phyloP scores from a whole-genome alignment of 2,113 vertebrate species.

The Dipodomys ordii region DNA sequence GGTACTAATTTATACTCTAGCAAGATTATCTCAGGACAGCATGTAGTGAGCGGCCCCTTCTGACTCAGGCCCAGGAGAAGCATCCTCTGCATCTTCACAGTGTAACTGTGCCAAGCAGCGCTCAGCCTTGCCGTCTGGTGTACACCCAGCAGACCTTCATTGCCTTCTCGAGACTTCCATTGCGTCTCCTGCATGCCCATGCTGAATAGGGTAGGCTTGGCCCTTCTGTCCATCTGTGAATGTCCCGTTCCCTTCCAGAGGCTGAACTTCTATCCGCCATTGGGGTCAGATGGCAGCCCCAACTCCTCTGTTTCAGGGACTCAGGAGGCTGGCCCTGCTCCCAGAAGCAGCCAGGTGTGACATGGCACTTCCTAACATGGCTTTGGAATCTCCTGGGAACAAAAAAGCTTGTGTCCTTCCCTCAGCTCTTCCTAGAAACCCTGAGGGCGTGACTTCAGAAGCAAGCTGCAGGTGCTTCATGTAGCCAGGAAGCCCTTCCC shows the following conservation, averaged over 20 bases:
- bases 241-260: neutral
- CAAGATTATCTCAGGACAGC: neutral
- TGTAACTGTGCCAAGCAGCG: neutral
- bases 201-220: neutral
- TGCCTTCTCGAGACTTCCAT: no score
- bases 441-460: neutral
- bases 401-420: neutral
- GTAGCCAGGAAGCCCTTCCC: no score
- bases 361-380: neutral
- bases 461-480: neutral
- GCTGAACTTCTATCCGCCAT: no score
- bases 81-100: neutral
- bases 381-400: neutral
- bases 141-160: neutral
- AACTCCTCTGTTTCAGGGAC: neutral
- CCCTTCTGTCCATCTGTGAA: neutral
- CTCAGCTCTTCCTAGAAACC: constrained; percentile 7
- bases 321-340: neutral
- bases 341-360: neutral
- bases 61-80: no score
- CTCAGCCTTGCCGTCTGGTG: neutral
- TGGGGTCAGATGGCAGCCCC: neutral
- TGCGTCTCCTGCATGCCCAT: neutral
- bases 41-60: neutral
- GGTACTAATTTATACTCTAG: neutral